A percentile compares a stretch with the other conserved stretches of the same genome.
Evolutionary conservation across 2,797 vertebrate genomes (phyloP).

Genomic region (Echeneis naucrates): DNA sequence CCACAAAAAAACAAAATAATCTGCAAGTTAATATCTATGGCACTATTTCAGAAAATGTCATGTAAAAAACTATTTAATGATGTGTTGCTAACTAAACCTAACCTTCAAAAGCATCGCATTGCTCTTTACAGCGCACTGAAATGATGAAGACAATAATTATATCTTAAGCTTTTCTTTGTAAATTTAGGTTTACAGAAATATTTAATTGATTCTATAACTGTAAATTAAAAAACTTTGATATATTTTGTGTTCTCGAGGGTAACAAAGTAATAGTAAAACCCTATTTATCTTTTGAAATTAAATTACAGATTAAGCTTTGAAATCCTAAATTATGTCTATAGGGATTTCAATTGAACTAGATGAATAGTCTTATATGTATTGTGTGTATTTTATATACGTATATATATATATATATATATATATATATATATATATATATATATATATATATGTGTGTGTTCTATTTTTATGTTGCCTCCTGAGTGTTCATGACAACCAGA

Average conservation of each 20-base stretch:
- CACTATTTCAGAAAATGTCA: neutral
- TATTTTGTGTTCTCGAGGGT: neutral
- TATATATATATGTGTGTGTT: slow-evolving; percentile 13
- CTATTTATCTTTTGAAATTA: neutral
- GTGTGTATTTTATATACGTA: too few relatives aligned
- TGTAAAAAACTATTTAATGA: too few relatives aligned
- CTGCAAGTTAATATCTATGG: neutral
- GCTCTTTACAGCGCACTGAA: neutral
- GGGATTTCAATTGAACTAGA: neutral
- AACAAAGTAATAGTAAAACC: neutral
- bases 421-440: too few relatives aligned
- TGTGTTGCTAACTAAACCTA: neutral
- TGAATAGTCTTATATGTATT: neutral
- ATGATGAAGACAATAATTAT: neutral
- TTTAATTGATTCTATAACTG: too few relatives aligned
- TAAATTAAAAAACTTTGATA: too few relatives aligned
- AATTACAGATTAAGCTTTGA: neutral
- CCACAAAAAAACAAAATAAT: neutral
- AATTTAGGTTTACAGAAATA: neutral
- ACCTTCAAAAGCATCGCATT: neutral
- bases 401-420: too few relatives aligned
- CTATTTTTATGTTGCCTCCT: slow-evolving; percentile 10
- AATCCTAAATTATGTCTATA: neutral
- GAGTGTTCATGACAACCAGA: slow-evolving; percentile 28
- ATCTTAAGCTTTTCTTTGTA: neutral